These are phyloP conservation scores for Petrocephalus zakoni DNA, from an alignment of 2,113 vertebrate genomes.

Conservation along the genomic window DNA sequence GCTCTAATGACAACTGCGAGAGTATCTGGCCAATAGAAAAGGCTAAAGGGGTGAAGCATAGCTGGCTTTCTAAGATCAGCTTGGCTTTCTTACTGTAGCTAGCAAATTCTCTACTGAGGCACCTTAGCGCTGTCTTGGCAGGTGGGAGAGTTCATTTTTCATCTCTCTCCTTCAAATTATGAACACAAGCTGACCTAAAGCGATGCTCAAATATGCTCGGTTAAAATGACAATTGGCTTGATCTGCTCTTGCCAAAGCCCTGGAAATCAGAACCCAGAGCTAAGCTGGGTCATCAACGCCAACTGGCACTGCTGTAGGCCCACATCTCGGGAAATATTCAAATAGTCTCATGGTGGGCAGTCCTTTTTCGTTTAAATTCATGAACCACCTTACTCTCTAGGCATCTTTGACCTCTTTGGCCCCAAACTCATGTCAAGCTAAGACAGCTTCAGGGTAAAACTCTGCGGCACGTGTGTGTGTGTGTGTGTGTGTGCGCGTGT, in stretches of 20 bases:
- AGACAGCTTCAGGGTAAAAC: background rate
- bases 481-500: background rate
- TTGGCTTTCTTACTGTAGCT: background rate
- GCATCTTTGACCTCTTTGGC: background rate
- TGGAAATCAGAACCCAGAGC: background rate
- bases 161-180: background rate
- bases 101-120: background rate
- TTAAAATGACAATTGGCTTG: background rate
- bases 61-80: background rate
- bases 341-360: background rate
- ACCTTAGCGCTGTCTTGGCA: too few relatives aligned
- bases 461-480: background rate
- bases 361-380: background rate
- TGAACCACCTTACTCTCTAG: background rate
- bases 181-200: background rate
- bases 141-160: background rate
- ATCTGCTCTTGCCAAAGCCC: background rate
- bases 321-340: background rate
- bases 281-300: background rate
- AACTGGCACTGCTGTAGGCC: background rate
- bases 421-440: background rate
- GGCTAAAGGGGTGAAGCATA: background rate
- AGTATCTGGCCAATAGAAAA: background rate
- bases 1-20: too few relatives aligned
- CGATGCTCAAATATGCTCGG: background rate